Evolutionary conservation across 2,888 invertebrate species (phyloP), one percentile per base, ranked within the genome.

Genomic region (Zygothrica quintamaculata): DNA sequence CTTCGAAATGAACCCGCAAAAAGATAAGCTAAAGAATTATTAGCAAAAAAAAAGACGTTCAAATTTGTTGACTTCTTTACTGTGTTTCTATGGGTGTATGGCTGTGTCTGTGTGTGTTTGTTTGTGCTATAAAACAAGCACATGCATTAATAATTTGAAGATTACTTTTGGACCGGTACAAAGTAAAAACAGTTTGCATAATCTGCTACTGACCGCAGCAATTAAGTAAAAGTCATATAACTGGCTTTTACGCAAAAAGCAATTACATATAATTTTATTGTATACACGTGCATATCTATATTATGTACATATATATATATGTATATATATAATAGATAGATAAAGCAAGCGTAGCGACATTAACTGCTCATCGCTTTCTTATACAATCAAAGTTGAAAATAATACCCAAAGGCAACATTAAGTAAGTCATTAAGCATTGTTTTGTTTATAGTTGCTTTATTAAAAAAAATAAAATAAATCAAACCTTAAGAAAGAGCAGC

Each of bases 131-230:
- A 71, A 65, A 71, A 47, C 46, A 59, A 60, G 51, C 47, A 65
- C 57, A 82, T 84, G 68, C 64, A 86, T 79, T 77, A 84, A 86
- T 77, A 80, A 80, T 69, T 69, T 56, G 39, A 13, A 46, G 55
- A 40, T 57, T 65, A 65, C 72, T 40, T 52, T 42, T 25, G 22
- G 18, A 40, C 25, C 29, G 44, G n/a, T 8, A 56, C 15, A 44
- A 39, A 39, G 47, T 47, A 29, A 15, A 50, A 31, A 61, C 34
- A 42, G 42, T 67, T 62, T 56, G 62, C 71, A 59, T 66, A 29
- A 29, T 75, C 60, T 67, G 65, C 51, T 39, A 72, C 48, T 48
- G 77, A 80, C 80, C 80, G 33, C 84, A 72, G 51, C 86, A 84
- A 84, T 79, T 79, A 86, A 68, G 55, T 61, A 48, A 61, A 16